Conservation (phyloP, 2,888 invertebrate species). For the Autographa gamma region DNA sequence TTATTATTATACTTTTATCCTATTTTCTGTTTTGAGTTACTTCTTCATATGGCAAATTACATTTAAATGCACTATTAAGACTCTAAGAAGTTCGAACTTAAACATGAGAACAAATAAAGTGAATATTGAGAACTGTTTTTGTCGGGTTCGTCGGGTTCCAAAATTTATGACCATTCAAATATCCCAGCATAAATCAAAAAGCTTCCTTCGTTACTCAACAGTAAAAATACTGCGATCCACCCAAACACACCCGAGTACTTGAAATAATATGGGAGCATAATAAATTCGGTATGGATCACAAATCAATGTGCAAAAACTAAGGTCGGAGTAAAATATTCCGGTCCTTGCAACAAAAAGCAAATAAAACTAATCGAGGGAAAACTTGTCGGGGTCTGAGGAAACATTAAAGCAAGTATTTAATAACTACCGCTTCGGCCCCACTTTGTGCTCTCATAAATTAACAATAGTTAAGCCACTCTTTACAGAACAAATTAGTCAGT, state of each 20-base stretch:
- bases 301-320: slow-evolving; percentile 1
- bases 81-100: no score
- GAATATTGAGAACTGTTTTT: neutral
- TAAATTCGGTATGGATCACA: slow-evolving; percentile 5
- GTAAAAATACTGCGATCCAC: slow-evolving; percentile 1
- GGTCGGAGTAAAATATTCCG: neutral
- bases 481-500: slow-evolving; percentile 65
- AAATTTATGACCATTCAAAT: slow-evolving; percentile 2
- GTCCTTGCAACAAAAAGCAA: slow-evolving; percentile 26
- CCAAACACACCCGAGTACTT: neutral
- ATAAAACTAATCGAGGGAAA: slow-evolving; percentile 46
- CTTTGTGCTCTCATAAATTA: slow-evolving; percentile 61
- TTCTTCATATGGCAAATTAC: no score
- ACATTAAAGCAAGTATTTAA: slow-evolving; percentile 41
- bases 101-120: slow-evolving; percentile 1
- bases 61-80: no score
- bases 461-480: slow-evolving; percentile 65
- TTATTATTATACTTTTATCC: no score
- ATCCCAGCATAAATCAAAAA: slow-evolving; percentile 4
- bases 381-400: slow-evolving; percentile 35
- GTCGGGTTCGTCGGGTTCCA: neutral
- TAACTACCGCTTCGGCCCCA: slow-evolving; percentile 32
- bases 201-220: slow-evolving; percentile 3
- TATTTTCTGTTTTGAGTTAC: no score
- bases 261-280: slow-evolving; percentile 2